Percentiles rank a stretch among this genome's conserved stretches.
These are phyloP conservation scores for Smutsia gigantea DNA, from an alignment of 2,797 vertebrate genomes.

Conservation along the genomic window DNA sequence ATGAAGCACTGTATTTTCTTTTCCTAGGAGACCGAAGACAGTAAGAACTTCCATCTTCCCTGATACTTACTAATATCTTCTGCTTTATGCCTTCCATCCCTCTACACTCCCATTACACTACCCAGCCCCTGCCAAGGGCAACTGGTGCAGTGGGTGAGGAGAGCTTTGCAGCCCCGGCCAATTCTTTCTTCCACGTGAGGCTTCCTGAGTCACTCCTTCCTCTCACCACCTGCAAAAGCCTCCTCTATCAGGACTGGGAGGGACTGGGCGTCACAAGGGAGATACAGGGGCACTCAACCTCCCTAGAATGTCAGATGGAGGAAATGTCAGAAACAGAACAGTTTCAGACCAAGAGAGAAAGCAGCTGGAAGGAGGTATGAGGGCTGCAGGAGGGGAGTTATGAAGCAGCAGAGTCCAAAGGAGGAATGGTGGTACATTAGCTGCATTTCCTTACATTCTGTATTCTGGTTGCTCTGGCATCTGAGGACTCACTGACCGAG, in stretches of 20 bases:
- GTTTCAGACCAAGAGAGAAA: neutral
- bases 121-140: neutral
- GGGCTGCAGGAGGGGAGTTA: neutral
- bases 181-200: neutral
- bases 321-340: neutral
- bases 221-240: neutral
- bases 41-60: neutral
- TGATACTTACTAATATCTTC: neutral
- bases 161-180: no score
- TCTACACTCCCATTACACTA: neutral
- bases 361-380: neutral
- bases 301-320: neutral
- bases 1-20: neutral
- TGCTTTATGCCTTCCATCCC: neutral
- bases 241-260: neutral
- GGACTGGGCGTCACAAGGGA: neutral
- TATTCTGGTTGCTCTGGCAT: neutral
- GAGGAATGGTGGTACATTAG: neutral
- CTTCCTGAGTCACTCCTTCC: neutral
- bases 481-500: neutral
- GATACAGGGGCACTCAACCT: fast-evolving
- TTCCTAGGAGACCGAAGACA: neutral
- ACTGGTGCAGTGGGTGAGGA: neutral
- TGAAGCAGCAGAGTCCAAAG: neutral
- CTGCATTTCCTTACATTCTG: neutral